phyloP scores from a whole-genome alignment of 2,797 vertebrate genomes.

The Poecilia velifera region DNA sequence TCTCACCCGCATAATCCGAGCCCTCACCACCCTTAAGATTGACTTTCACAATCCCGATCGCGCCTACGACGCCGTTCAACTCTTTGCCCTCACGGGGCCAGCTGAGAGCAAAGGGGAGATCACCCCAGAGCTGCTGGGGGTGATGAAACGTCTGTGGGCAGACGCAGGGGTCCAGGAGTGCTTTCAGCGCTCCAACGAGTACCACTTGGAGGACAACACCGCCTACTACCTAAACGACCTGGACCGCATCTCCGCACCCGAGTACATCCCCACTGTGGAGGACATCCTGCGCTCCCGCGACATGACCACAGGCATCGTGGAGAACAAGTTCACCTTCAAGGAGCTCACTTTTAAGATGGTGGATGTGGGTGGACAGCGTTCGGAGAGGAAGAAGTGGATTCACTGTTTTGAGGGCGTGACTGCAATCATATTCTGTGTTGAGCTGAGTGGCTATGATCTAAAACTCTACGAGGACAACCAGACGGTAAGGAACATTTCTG shows the following conservation, averaged over 20 bases:
- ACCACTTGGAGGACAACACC: slow-evolving; percentile 99
- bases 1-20: slow-evolving; percentile 96
- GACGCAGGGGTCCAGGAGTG: slow-evolving; percentile 97
- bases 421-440: slow-evolving; percentile 99
- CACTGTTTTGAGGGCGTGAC: slow-evolving; percentile 99
- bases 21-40: slow-evolving; percentile 94
- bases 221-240: slow-evolving; percentile 99
- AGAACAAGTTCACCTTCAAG: slow-evolving; percentile 99
- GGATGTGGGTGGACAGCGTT: slow-evolving; percentile 97
- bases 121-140: slow-evolving; percentile 91
- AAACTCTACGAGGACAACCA: slow-evolving; percentile 99
- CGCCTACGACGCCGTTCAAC: slow-evolving; percentile 96
- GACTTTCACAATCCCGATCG: slow-evolving; percentile 97
- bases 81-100: slow-evolving; percentile 96
- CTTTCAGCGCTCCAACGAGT: slow-evolving; percentile 97
- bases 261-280: slow-evolving; percentile 97
- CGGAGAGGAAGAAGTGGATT: slow-evolving; percentile 99
- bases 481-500: slow-evolving; percentile 86
- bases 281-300: slow-evolving; percentile 98
- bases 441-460: slow-evolving; percentile 98
- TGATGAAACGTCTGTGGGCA: slow-evolving; percentile 96
- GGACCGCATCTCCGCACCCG: slow-evolving; percentile 92
- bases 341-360: slow-evolving; percentile 99
- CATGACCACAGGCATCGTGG: slow-evolving; percentile 99
- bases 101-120: slow-evolving; percentile 99